Conservation (phyloP, 92 coral and sea anemone genomes). For the Galaxea fascicularis region DNA sequence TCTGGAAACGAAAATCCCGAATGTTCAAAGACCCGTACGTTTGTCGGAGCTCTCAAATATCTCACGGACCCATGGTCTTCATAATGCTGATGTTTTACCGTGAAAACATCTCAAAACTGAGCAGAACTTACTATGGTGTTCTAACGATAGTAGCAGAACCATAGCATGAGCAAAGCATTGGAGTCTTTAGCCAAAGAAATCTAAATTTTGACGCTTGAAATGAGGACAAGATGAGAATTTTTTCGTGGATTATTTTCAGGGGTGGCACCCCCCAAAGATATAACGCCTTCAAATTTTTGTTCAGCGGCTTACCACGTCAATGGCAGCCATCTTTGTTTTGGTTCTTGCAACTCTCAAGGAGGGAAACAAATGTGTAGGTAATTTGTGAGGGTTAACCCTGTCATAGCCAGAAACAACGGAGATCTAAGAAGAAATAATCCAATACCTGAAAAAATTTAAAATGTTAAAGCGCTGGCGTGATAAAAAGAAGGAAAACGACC, state of each 20-base stretch:
- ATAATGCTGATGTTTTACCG: background rate
- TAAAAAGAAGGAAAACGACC: slow-evolving; percentile 63
- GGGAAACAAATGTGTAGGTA: background rate
- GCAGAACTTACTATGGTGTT: background rate
- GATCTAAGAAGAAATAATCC: background rate
- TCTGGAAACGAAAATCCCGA: slow-evolving; percentile 89
- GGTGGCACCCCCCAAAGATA: slow-evolving; percentile 62
- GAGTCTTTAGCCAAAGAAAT: background rate
- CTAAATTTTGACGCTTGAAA: background rate
- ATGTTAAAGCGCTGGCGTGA: slow-evolving; percentile 91
- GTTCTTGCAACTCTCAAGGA: background rate
- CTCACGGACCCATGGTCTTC: slow-evolving; percentile 4
- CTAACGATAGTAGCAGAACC: background rate
- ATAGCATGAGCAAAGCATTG: too few relatives aligned
- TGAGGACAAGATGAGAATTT: background rate
- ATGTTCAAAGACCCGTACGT: slow-evolving; percentile 99
- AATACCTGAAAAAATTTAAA: slow-evolving; percentile 17
- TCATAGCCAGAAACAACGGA: background rate
- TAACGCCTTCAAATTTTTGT: slow-evolving; percentile 34
- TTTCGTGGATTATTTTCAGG: slow-evolving; percentile 39
- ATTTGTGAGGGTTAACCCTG: background rate
- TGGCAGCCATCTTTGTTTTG: slow-evolving; percentile 18
- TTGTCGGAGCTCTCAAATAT: background rate
- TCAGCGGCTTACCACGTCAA: slow-evolving; percentile 32
- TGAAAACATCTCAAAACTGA: background rate